These are phyloP conservation scores for Presbytis comata DNA, from an alignment of 2,797 vertebrate genomes.

Conservation along the genomic window DNA sequence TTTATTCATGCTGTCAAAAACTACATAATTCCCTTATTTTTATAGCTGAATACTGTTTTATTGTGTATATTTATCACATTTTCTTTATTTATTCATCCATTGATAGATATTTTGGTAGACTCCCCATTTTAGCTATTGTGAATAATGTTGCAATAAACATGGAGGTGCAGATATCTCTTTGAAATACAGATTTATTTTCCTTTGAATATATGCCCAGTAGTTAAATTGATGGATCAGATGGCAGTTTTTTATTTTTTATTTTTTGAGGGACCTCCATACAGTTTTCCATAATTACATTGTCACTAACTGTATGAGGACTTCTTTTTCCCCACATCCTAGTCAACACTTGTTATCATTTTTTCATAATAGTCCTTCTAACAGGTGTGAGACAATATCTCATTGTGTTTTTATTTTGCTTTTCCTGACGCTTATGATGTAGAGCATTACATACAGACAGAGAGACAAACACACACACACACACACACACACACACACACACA, in stretches of 20 bases:
- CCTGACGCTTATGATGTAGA: not conserved
- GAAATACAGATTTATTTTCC: not conserved
- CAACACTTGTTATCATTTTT: not conserved
- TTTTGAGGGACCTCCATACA: not conserved
- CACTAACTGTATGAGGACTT: not conserved
- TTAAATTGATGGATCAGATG: not conserved
- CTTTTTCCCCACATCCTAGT: not conserved
- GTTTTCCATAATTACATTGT: not conserved
- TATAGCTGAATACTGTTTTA: not conserved
- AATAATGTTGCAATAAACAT: not conserved
- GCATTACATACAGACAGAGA: not conserved
- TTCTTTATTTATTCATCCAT: not conserved
- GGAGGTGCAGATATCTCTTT: not conserved
- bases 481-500: too few species aligned
- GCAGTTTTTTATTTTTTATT: not conserved
- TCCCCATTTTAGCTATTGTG: not conserved
- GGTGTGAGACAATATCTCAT: not conserved
- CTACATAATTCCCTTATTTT: not conserved
- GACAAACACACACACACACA: too few species aligned
- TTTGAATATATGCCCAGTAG: not conserved
- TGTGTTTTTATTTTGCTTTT: not conserved
- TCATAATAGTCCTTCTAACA: not conserved
- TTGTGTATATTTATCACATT: not conserved
- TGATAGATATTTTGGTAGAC: not conserved
- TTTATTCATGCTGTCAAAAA: not conserved